A percentile compares a stretch with the other conserved stretches of the same genome.
Evolutionary conservation across 2,888 invertebrate genomes (phyloP).

Genomic region (Epirrhoe alternata): DNA sequence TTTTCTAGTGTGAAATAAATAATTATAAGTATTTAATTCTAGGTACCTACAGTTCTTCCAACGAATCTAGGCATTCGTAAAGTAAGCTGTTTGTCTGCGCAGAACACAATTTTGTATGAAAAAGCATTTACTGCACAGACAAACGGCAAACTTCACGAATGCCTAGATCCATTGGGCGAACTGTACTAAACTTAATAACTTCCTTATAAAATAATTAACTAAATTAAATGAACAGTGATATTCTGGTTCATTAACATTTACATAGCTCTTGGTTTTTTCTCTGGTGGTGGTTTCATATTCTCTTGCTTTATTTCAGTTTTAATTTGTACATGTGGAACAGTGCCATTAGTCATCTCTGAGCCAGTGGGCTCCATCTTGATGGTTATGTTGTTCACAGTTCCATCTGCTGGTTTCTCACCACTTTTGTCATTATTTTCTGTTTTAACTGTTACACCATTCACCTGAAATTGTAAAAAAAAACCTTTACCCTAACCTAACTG

Average conservation of each 20-base stretch:
- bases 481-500: neutral
- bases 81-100: no score
- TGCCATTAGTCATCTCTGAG: conserved; percentile 76
- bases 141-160: no score
- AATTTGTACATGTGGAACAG: conserved; percentile 79
- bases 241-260: conserved; percentile 13
- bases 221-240: neutral
- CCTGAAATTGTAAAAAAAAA: conserved; percentile 53
- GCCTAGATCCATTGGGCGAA: no score
- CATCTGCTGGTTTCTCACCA: conserved; percentile 70
- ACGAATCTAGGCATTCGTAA: no score
- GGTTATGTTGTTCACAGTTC: conserved; percentile 67
- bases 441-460: conserved; percentile 77
- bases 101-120: no score
- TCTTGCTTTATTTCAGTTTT: conserved; percentile 90
- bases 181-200: neutral
- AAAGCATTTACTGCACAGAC: no score
- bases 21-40: no score
- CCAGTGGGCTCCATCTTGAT: conserved; percentile 79
- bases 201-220: neutral
- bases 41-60: no score
- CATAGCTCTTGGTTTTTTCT: conserved; percentile 89
- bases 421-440: conserved; percentile 75
- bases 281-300: conserved; percentile 94
- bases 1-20: no score